Evolutionary conservation across 2,888 invertebrate species (phyloP), one percentile per base, ranked within the genome.

Genomic region (Ramazzottius varieornatus): DNA sequence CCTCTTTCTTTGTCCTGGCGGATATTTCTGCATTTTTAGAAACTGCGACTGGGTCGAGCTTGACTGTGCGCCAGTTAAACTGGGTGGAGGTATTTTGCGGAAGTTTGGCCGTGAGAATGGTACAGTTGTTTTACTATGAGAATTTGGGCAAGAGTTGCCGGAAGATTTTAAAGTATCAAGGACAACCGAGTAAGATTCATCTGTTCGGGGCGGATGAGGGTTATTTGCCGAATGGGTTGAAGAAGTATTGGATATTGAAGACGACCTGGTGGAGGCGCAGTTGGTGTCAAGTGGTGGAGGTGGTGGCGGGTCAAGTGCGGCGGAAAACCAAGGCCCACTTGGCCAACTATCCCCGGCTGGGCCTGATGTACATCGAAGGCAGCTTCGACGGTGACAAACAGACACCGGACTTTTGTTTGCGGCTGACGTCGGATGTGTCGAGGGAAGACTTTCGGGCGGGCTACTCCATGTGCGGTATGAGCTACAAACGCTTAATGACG

Each of bases 381-480:
- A 84, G 84, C 34, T 86, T 86, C 75, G 82, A 83, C 34, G 86
- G 86, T 77, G 86, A 86, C 75, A 86, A 86, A 81, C 80, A 83
- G 82, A 54, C 29, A 24, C 54, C 68, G n/a, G 54, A 66, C 29
- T 75, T 75, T 68, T 69, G 70, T 65, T 78, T 87, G 74, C 84
- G 84, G 77, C 81, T 88, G 73, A 87, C 86, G 67, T 86, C 86
- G 67, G 86, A 86, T 77, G 86, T 88, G 72, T 84, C 85, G 64
- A 83, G 84, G 72, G 84, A 86, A 65, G 88, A 88, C 78, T 87
- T 86, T 80, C 86, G 87, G 78, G 86, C 86, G 83, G 88, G 88
- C 65, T 88, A 88, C 80, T 86, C 86, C 73, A 85, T 88, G 82
- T 88, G 87, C 1, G 88, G 88, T 16, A 86, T 24, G 29, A 24